A percentile compares a stretch with the other conserved stretches of the same genome.
Evolutionary conservation across 2,888 invertebrate genomes (phyloP).

Genomic region (Euplexia lucipara): DNA sequence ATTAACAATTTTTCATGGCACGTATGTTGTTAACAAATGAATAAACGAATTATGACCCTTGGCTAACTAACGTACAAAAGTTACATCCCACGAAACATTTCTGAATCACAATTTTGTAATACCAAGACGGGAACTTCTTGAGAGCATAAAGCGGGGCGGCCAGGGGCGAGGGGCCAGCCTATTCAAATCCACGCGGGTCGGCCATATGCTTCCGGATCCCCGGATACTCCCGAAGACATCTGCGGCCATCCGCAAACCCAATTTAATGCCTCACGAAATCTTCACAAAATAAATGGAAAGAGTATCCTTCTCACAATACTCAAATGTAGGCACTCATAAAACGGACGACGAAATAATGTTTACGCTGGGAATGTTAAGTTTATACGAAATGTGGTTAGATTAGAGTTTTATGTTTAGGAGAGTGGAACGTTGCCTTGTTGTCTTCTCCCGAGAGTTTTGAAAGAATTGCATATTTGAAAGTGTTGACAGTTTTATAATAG

Average conservation of each 20-base stretch:
- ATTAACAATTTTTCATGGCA: too few relatives aligned
- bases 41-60: too few relatives aligned
- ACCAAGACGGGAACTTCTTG: conserved; percentile 28
- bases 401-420: conserved; percentile 23
- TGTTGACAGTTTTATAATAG: too few relatives aligned
- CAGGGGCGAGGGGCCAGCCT: conserved; percentile 61
- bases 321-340: conserved; percentile 62
- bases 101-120: conserved; percentile 43
- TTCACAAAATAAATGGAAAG: conserved; percentile 82
- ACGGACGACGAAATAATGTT: conserved; percentile 44
- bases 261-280: conserved; percentile 86
- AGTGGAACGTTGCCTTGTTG: conserved; percentile 2
- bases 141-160: conserved; percentile 45
- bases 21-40: too few relatives aligned
- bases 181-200: conserved; percentile 76
- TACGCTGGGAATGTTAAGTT: conserved; percentile 33
- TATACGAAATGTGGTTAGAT: conserved; percentile 27
- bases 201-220: conserved; percentile 69
- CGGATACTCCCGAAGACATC: conserved; percentile 82
- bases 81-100: conserved; percentile 19
- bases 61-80: conserved; percentile 20
- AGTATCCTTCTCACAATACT: conserved; percentile 66
- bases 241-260: conserved; percentile 84
- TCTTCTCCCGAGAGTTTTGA: background rate
- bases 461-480: background rate